These are phyloP conservation scores for Tretioscincus oriximinensis DNA, from an alignment of 2,113 vertebrate species.

Conservation along the genomic window DNA sequence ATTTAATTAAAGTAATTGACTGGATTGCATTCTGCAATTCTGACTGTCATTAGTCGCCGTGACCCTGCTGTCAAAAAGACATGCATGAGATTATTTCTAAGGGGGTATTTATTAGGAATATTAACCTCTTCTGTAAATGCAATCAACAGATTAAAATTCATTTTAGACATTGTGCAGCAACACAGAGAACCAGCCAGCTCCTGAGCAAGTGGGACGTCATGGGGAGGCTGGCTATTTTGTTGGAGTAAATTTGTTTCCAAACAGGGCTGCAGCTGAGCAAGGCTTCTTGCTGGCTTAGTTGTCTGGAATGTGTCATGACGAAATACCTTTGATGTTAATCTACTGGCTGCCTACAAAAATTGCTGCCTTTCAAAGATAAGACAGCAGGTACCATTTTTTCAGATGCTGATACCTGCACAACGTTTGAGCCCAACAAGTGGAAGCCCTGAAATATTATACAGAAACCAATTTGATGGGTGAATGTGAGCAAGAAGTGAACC, in stretches of 20 bases:
- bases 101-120: conserved; percentile 82
- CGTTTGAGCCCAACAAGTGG: too few relatives aligned
- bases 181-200: conserved; percentile 39
- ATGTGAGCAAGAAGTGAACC: too few relatives aligned
- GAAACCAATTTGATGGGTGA: too few relatives aligned
- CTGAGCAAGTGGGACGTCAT: neutral
- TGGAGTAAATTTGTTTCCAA: neutral
- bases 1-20: conserved; percentile 95
- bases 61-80: conserved; percentile 81
- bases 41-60: conserved; percentile 81
- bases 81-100: conserved; percentile 74
- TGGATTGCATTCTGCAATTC: conserved; percentile 86
- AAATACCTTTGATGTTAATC: neutral
- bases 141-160: conserved; percentile 79
- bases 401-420: neutral
- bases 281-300: too few relatives aligned
- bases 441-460: too few relatives aligned
- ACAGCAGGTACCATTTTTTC: neutral
- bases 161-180: conserved; percentile 74
- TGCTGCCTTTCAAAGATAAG: conserved; percentile 1
- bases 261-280: neutral
- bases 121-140: conserved; percentile 81
- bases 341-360: neutral
- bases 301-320: neutral
- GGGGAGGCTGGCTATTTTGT: neutral